phyloP scores from a whole-genome alignment of 2,113 vertebrate genomes.

The Pterocles orientalis region DNA sequence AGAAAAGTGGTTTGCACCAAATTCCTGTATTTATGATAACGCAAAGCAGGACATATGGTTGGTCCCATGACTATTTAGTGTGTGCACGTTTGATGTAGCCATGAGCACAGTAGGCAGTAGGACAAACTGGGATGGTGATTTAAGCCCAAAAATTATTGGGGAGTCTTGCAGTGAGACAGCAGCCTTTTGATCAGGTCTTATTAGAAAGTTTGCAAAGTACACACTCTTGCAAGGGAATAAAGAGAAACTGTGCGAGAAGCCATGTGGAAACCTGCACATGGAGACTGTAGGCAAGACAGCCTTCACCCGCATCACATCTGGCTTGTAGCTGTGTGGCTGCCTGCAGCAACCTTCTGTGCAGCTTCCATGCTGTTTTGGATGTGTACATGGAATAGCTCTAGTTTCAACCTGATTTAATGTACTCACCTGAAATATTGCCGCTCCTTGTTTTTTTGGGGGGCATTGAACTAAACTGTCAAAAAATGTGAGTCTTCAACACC shows the following conservation, averaged over 20 bases:
- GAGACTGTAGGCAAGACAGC: neutral
- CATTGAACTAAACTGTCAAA: neutral
- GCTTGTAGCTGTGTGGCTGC: neutral
- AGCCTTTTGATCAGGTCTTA: neutral
- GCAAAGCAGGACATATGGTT: neutral
- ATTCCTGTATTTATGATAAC: neutral
- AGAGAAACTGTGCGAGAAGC: neutral
- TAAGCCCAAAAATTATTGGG: neutral
- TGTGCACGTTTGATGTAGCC: neutral
- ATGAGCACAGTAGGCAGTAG: neutral
- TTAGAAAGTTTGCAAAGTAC: neutral
- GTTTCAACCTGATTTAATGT: neutral
- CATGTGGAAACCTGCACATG: fast-evolving
- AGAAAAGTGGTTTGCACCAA: neutral
- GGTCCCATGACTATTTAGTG: neutral
- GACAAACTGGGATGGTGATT: neutral
- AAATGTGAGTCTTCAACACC: neutral
- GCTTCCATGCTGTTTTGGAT: fast-evolving
- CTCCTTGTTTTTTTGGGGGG: neutral
- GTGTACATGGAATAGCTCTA: neutral
- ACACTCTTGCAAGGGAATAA: neutral
- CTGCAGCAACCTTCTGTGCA: neutral
- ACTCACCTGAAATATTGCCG: neutral
- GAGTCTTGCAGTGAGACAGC: neutral
- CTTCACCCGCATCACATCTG: fast-evolving